Conservation (phyloP, 1,140 invertebrate species). For the Ceratina australensis region DNA sequence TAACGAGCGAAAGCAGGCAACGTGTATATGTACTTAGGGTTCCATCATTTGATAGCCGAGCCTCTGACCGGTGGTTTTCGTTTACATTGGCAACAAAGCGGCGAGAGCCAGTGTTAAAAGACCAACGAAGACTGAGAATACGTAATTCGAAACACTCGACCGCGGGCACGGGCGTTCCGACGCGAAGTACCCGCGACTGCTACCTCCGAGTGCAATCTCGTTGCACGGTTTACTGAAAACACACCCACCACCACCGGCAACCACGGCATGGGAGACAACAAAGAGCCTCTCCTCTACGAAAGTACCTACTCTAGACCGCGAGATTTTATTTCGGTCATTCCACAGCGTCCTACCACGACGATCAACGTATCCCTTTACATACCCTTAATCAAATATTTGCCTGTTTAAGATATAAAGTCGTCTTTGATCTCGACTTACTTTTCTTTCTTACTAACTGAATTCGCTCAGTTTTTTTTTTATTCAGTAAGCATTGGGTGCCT, state of each 20-base stretch:
- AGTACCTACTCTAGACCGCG: conserved; percentile 1
- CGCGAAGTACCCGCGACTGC: not conserved
- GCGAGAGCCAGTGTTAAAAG: conserved; percentile 20
- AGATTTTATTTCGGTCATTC: conserved; percentile 20
- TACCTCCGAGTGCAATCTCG: conserved; percentile 20
- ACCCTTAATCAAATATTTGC: too few relatives aligned
- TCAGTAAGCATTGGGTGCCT: too few relatives aligned
- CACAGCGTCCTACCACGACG: not conserved
- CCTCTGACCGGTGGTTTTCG: not conserved
- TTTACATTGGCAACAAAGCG: not conserved
- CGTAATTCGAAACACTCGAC: conserved; percentile 25
- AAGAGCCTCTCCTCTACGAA: conserved; percentile 17
- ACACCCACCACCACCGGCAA: not conserved
- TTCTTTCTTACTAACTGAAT: too few relatives aligned
- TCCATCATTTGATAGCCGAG: too few relatives aligned
- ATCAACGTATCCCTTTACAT: not conserved
- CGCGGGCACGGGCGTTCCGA: not conserved
- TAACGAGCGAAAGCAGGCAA: too few relatives aligned
- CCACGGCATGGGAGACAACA: conserved; percentile 14
- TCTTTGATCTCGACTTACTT: too few relatives aligned
- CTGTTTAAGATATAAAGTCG: too few relatives aligned
- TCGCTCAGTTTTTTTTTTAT: too few relatives aligned
- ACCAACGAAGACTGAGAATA: conserved; percentile 13
- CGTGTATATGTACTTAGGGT: too few relatives aligned
- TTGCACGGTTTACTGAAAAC: conserved; percentile 32